Evolutionary conservation across 2,888 invertebrate genomes (phyloP), one percentile per base, ranked within the genome.

Genomic region (Andrena hattorfiana): DNA sequence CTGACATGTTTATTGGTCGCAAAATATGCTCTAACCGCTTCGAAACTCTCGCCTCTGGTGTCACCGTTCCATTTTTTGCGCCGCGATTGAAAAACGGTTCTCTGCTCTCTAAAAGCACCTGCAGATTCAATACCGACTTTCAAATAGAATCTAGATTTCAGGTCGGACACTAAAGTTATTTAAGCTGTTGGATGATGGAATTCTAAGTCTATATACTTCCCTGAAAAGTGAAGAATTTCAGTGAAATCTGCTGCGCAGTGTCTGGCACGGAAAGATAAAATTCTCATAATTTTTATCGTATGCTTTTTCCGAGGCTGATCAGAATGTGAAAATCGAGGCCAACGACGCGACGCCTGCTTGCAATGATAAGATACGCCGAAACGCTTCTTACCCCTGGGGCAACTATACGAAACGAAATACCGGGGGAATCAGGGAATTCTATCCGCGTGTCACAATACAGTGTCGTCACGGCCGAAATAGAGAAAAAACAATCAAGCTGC

Each of bases 1-100:
- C 59, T 86, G 87, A 88, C 89, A 85, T 83, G 83, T 89, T 89
- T 89, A 90, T 90, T 85, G 85, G 78, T 81, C 78, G 83, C 78
- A 80, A 86, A 82, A 87, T 83, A 81, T 5, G 16, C 42, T 16
- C 30, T 16, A 49, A 62, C 26, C 8, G 54, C 7, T 5, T 56
- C 16, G 13, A 20, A 30, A 56, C 56, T 63, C 42, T 42, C 42
- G 42, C 42, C 42, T 42, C 42, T 1, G 16, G 4, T 42, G 42
- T 42, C 13, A 4, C 8, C 32, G n/a, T 51, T 49, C 5, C 20
- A 13, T n/a, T 30, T 49, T 10, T 10, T 10, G n/a, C 5, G 10
- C 2, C 16, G 10, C 16, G 0, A 20, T 23, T 30, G 20, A 63
- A 32, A 30, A 32, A 30, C n/a, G 32, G 2, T 26, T 62, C n/a